Evolutionary conservation across 2,797 vertebrate genomes (phyloP).

Genomic region (Geotrypetes seraphini): DNA sequence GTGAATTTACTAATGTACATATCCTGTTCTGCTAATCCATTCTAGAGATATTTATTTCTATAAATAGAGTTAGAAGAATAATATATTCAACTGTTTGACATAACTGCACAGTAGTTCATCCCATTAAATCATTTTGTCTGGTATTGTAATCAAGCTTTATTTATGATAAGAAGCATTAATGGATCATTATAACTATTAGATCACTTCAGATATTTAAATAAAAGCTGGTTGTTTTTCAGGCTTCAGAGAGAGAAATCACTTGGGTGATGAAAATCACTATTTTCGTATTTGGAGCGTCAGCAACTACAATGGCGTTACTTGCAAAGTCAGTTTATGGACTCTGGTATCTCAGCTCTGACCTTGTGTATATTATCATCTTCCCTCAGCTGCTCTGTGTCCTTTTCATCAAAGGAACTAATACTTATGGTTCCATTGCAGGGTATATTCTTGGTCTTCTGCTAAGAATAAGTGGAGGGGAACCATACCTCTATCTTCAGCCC

Average conservation of each 20-base stretch:
- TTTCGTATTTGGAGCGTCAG: conserved; percentile 83
- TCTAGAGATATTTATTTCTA: too few species aligned
- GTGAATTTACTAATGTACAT: too few species aligned
- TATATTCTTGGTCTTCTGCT: conserved; percentile 83
- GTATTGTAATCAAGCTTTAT: too few species aligned
- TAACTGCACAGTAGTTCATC: too few species aligned
- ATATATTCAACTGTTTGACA: too few species aligned
- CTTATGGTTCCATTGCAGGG: conserved; percentile 82
- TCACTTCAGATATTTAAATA: too few species aligned
- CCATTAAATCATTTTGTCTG: too few species aligned
- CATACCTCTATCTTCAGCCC: conserved; percentile 80
- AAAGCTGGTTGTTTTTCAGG: conserved; percentile 51
- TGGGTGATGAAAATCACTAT: conserved; percentile 94
- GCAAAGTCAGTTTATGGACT: conserved; percentile 88
- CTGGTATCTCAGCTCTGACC: conserved; percentile 96
- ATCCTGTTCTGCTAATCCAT: too few species aligned
- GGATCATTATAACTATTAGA: too few species aligned
- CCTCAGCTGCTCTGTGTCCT: conserved; percentile 89
- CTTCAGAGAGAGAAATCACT: conserved; percentile 86
- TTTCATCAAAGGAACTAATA: conserved; percentile 90
- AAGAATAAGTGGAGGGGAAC: conserved; percentile 87
- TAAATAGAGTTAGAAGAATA: too few species aligned
- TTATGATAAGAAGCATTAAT: too few species aligned
- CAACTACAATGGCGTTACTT: conserved; percentile 87
- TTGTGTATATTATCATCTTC: conserved; percentile 96